These are phyloP conservation scores for Tricholaema leucomelas DNA, from an alignment of 2,113 vertebrate species.

Conservation along the genomic window DNA sequence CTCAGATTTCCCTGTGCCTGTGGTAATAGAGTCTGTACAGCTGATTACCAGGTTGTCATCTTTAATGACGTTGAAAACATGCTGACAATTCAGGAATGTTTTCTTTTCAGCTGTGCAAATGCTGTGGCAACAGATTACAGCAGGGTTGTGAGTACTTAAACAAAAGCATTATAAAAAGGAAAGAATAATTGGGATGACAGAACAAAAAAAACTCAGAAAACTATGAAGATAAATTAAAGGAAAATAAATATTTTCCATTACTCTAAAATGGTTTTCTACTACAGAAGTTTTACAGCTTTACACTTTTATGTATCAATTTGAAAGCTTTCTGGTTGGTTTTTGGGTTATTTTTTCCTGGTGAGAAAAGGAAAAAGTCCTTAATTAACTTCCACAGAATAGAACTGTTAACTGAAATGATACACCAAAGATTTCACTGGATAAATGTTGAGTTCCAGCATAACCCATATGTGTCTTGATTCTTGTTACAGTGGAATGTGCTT, in stretches of 20 bases:
- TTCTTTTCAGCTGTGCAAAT: conserved; percentile 63
- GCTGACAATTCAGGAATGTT: conserved; percentile 59
- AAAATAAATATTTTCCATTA: not conserved
- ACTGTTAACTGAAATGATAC: not conserved
- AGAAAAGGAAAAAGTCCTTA: not conserved
- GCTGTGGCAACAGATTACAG: conserved; percentile 63
- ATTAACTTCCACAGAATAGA: not conserved
- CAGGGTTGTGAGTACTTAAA: conserved; percentile 48
- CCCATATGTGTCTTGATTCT: not conserved
- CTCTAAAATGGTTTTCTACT: too few species aligned
- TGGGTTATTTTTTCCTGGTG: not conserved
- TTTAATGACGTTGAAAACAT: conserved; percentile 72
- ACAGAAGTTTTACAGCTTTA: too few species aligned
- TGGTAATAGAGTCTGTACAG: conserved; percentile 23
- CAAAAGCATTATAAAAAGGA: conserved; percentile 35
- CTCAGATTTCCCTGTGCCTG: not conserved
- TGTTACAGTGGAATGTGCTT: not conserved
- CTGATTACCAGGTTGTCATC: conserved; percentile 66
- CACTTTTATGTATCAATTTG: not conserved
- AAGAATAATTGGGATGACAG: conserved; percentile 39
- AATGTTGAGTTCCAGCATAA: not conserved
- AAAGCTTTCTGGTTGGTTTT: not conserved
- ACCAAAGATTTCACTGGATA: not conserved
- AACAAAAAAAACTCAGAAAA: not conserved
- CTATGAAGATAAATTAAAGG: conserved; percentile 2